A percentile compares a stretch with the other conserved stretches of the same genome.
These are phyloP conservation scores for Poicephalus gulielmi DNA, from an alignment of 2,113 vertebrate genomes.

Conservation along the genomic window DNA sequence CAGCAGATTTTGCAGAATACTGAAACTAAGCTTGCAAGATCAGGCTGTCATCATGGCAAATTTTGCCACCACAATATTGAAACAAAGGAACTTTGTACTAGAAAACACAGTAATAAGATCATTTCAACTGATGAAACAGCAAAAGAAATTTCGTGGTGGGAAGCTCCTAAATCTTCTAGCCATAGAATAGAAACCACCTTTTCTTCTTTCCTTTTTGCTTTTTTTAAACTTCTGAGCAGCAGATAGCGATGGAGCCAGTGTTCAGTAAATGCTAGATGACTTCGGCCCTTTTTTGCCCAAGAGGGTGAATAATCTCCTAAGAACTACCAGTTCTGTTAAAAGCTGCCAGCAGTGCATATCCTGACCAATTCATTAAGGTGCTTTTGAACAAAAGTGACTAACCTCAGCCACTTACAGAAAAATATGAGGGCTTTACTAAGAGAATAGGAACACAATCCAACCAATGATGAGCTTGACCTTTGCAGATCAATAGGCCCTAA, in stretches of 20 bases:
- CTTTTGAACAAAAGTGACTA: neutral
- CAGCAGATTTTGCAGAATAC: constrained; percentile 7
- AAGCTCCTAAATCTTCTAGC: neutral
- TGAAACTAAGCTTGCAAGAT: constrained; percentile 5
- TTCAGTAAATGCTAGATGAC: neutral
- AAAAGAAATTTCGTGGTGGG: neutral
- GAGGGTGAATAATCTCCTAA: neutral
- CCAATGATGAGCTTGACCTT: neutral
- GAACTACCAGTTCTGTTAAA: neutral
- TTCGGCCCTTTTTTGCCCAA: neutral
- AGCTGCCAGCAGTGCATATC: neutral
- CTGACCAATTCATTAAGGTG: neutral
- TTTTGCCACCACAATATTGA: neutral
- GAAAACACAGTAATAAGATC: neutral
- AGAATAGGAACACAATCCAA: neutral
- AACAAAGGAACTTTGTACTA: neutral
- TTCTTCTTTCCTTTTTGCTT: neutral
- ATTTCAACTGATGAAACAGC: neutral
- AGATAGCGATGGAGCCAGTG: neutral
- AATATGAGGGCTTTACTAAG: neutral
- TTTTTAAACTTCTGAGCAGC: neutral
- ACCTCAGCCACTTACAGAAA: neutral
- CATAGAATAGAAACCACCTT: neutral
- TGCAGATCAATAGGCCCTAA: neutral
- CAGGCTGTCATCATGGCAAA: neutral